A percentile compares a stretch with the other conserved stretches of the same genome.
Conservation (phyloP, 2,797 vertebrate species). For the Syngnathus acus region DNA sequence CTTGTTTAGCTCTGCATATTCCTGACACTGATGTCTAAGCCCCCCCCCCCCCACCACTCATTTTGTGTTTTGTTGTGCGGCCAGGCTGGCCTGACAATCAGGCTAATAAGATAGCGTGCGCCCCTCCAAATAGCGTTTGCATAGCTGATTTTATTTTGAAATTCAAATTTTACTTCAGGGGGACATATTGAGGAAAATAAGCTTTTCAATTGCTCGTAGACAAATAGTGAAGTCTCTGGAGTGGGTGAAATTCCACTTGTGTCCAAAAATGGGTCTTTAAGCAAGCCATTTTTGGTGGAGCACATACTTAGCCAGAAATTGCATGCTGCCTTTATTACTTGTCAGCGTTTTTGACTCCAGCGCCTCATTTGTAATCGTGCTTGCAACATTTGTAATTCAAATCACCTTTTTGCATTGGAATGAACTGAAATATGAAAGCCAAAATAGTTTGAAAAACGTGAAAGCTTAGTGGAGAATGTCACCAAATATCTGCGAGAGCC, state of each 20-base stretch:
- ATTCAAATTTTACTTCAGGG: neutral
- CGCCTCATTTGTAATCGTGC: too few relatives aligned
- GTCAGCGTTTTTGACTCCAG: too few relatives aligned
- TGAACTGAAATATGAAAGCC: too few relatives aligned
- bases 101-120: neutral
- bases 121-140: neutral
- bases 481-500: neutral
- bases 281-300: neutral
- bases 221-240: neutral
- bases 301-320: too few relatives aligned
- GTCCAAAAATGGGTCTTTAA: neutral
- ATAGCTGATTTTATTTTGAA: neutral
- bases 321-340: too few relatives aligned
- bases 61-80: neutral
- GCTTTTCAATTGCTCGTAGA: neutral
- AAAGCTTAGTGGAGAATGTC: neutral
- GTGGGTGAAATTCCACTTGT: neutral
- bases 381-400: too few relatives aligned
- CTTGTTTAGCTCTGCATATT: neutral
- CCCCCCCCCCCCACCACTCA: neutral
- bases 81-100: neutral
- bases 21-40: too few relatives aligned
- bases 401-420: too few relatives aligned
- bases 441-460: too few relatives aligned
- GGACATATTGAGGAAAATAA: neutral